A percentile compares a stretch with the other conserved stretches of the same genome.
phyloP scores from a whole-genome alignment of 2,113 vertebrate genomes.

The Pteropus alecto region DNA sequence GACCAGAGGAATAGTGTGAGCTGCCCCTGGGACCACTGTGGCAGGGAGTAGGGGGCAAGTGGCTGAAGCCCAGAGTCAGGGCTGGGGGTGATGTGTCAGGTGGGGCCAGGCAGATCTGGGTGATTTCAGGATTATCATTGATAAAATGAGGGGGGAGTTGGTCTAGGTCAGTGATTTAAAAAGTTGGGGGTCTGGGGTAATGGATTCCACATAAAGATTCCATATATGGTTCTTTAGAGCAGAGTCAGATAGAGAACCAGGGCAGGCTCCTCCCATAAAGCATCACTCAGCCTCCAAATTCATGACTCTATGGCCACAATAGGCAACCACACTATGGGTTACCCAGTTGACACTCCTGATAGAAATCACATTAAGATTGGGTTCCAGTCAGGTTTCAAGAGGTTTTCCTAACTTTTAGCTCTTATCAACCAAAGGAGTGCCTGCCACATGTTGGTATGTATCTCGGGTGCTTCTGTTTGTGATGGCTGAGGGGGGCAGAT shows the following conservation, averaged over 20 bases:
- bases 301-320: neutral
- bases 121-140: neutral
- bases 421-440: neutral
- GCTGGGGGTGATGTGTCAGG: neutral
- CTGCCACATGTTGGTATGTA: accelerated
- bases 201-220: neutral
- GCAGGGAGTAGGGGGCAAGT: neutral
- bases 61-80: neutral
- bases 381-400: neutral
- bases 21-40: neutral
- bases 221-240: neutral
- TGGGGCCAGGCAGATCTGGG: neutral
- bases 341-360: neutral
- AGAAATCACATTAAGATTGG: neutral
- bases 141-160: no score
- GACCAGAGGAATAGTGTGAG: neutral
- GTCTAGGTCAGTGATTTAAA: no score
- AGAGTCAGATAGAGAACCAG: neutral
- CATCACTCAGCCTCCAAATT: neutral
- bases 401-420: neutral
- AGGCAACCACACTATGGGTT: neutral
- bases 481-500: neutral
- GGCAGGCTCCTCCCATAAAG: neutral
- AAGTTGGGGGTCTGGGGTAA: neutral
- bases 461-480: neutral